Evolutionary conservation across 2,113 vertebrate species (phyloP).

Genomic region (Laterallus jamaicensis): DNA sequence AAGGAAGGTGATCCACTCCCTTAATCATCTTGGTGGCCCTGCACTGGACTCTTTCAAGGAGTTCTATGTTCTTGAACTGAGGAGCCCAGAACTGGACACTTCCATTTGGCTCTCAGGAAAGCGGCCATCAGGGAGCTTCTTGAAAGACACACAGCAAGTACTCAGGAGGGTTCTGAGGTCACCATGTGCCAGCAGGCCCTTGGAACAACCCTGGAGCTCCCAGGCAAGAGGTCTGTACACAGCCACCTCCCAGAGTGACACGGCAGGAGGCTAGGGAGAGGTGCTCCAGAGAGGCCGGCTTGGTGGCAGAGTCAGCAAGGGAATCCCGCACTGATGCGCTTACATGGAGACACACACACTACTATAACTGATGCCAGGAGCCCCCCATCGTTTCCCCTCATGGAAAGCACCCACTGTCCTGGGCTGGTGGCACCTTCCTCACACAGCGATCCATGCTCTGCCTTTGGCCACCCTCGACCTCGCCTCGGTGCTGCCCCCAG

Average conservation of each 20-base stretch:
- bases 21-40: too few species aligned
- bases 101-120: background rate
- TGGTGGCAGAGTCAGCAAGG: background rate
- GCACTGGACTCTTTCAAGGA: too few species aligned
- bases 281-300: background rate
- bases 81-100: background rate
- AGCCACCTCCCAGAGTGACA: background rate
- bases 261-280: background rate
- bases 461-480: too few species aligned
- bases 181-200: background rate
- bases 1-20: too few species aligned
- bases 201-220: background rate
- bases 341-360: background rate
- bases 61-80: too few species aligned
- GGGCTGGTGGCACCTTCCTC: background rate
- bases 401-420: accelerated
- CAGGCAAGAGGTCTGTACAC: background rate
- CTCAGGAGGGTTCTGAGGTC: background rate
- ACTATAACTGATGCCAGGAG: accelerated
- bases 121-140: background rate
- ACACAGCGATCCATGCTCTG: accelerated
- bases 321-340: background rate
- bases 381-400: background rate
- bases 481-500: too few species aligned
- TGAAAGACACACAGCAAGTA: background rate